Percentiles rank a stretch among this genome's conserved stretches.
Conservation (phyloP, 2,888 invertebrate species). For the Drosophila longiperda region DNA sequence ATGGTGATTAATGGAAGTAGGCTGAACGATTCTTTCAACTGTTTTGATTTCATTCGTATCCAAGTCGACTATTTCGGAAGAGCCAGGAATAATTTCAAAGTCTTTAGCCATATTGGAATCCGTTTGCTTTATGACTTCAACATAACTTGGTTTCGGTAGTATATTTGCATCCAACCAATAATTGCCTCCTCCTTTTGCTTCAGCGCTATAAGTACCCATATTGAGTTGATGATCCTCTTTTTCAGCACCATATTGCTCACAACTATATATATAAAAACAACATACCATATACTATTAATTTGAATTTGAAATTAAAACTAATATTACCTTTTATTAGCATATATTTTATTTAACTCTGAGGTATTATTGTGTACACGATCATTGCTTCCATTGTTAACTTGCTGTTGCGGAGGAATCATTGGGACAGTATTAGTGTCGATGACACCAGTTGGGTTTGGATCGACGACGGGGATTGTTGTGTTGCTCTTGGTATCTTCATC, state of each 20-base stretch:
- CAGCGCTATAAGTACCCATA: conserved; percentile 45
- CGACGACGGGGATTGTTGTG: conserved; percentile 46
- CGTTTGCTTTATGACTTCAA: conserved; percentile 75
- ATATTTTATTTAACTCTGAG: conserved; percentile 54
- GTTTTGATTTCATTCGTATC: conserved; percentile 85
- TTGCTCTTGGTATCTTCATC: conserved; percentile 87
- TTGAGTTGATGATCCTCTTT: conserved; percentile 64
- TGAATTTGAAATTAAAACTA: background rate
- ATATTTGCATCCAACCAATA: conserved; percentile 76
- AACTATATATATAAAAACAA: conserved; percentile 3
- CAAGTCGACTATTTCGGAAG: conserved; percentile 84
- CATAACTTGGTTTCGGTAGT: conserved; percentile 76
- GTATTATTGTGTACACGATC: conserved; percentile 20
- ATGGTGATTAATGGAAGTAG: conserved; percentile 44
- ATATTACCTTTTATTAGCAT: conserved; percentile 56
- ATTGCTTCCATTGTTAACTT: conserved; percentile 30
- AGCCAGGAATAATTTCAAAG: conserved; percentile 75
- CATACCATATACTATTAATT: background rate
- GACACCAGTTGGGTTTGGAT: conserved; percentile 45
- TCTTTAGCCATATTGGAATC: conserved; percentile 58
- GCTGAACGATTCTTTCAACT: conserved; percentile 80
- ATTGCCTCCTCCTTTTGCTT: conserved; percentile 53
- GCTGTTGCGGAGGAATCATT: conserved; percentile 14
- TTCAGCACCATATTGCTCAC: conserved; percentile 47
- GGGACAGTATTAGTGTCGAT: conserved; percentile 15